A percentile compares a stretch with the other conserved stretches of the same genome.
These are phyloP conservation scores for Circaetus gallicus DNA, from an alignment of 2,113 vertebrate genomes.

Conservation along the genomic window DNA sequence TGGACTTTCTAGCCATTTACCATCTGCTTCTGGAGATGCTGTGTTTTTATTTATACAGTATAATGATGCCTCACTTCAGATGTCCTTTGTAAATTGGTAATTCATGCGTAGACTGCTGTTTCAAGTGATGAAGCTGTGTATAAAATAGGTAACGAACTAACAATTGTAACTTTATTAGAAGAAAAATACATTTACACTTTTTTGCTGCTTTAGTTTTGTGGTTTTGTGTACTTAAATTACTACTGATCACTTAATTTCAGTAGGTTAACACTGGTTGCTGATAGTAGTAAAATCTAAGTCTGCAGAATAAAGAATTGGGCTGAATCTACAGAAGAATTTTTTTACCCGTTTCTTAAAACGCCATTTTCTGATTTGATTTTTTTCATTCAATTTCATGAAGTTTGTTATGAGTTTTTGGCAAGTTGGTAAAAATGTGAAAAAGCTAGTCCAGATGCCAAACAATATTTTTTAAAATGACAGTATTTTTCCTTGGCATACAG, in stretches of 20 bases:
- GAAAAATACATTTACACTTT: neutral
- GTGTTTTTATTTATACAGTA: neutral
- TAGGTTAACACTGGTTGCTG: neutral
- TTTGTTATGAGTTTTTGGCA: neutral
- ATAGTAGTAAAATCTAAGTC: neutral
- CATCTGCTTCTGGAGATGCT: neutral
- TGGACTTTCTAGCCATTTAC: constrained; percentile 17
- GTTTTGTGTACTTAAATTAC: neutral
- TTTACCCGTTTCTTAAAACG: fast-evolving
- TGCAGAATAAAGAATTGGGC: neutral
- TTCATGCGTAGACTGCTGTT: neutral
- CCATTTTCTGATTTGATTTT: neutral
- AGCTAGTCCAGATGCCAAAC: neutral
- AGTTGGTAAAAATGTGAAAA: neutral
- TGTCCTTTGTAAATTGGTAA: neutral
- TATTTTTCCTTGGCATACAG: neutral
- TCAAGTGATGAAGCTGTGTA: neutral
- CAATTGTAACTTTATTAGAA: neutral
- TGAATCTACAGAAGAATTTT: neutral
- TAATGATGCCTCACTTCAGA: neutral
- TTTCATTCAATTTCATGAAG: neutral
- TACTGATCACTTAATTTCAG: neutral
- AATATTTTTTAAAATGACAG: fast-evolving
- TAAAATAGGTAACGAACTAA: neutral
- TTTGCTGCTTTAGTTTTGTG: neutral